A percentile compares a stretch with the other conserved stretches of the same genome.
These are phyloP conservation scores for Chelonus formosanus DNA, from an alignment of 2,888 invertebrate genomes.

Conservation along the genomic window DNA sequence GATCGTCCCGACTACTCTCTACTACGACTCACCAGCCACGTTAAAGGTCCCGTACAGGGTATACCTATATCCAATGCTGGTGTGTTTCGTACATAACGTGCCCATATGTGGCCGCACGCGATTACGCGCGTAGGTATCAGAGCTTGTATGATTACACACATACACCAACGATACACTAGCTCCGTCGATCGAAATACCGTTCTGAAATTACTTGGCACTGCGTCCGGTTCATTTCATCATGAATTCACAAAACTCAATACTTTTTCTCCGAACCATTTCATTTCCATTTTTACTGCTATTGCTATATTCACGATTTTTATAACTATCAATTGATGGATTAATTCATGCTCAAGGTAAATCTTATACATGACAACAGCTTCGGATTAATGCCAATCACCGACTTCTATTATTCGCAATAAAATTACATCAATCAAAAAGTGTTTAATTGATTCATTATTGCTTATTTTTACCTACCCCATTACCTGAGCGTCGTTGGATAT, in stretches of 20 bases:
- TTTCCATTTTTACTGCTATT: not conserved
- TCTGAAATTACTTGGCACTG: conserved; percentile 24
- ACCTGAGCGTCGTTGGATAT: too few species aligned
- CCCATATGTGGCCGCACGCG: conserved; percentile 47
- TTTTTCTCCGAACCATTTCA: not conserved
- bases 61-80: conserved; percentile 22
- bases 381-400: too few species aligned
- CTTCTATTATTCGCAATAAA: too few species aligned
- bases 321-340: too few species aligned
- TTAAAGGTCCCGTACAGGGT: conserved; percentile 65
- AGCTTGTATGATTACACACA: conserved; percentile 14
- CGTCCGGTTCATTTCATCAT: conserved; percentile 19
- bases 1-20: conserved; percentile 54
- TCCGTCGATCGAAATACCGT: conserved; percentile 26
- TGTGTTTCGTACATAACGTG: conserved; percentile 42
- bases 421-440: too few species aligned
- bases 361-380: too few species aligned
- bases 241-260: conserved; percentile 16
- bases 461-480: too few species aligned
- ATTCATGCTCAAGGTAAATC: too few species aligned
- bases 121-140: conserved; percentile 24
- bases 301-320: too few species aligned
- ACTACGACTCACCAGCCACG: conserved; percentile 50
- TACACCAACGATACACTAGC: not conserved
- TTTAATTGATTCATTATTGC: too few species aligned